Percentiles rank a stretch among this genome's conserved stretches.
Conservation (phyloP, 2,888 invertebrate species). For the Oxycera nigricornis region DNA sequence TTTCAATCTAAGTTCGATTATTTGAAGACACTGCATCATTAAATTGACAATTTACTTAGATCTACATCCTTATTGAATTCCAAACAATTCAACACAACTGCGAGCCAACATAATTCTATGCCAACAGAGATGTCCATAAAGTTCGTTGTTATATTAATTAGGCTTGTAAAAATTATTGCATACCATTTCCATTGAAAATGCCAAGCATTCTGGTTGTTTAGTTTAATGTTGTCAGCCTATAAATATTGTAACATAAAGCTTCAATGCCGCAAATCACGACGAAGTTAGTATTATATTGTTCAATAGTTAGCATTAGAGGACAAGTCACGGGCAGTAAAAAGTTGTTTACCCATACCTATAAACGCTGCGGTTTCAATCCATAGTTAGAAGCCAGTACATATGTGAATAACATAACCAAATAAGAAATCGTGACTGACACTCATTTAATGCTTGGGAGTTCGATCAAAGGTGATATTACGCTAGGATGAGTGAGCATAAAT, state of each 20-base stretch:
- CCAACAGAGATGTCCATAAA: slow-evolving; percentile 14
- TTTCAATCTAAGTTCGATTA: no score
- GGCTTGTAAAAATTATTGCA: slow-evolving; percentile 18
- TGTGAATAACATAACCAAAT: slow-evolving; percentile 32
- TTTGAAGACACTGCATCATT: no score
- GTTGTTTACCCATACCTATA: slow-evolving; percentile 19
- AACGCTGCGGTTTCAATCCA: neutral
- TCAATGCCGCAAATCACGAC: slow-evolving; percentile 36
- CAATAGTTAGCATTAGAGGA: slow-evolving; percentile 15
- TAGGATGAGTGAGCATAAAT: no score
- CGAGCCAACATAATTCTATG: neutral
- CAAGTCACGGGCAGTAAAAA: slow-evolving; percentile 20
- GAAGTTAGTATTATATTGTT: slow-evolving; percentile 3
- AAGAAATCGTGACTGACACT: slow-evolving; percentile 38
- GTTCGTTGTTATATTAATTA: slow-evolving; percentile 21
- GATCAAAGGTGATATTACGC: neutral
- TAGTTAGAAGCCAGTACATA: neutral
- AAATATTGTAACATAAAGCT: slow-evolving; percentile 26
- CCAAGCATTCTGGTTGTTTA: slow-evolving; percentile 15
- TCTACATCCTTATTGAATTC: no score
- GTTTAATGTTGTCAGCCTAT: slow-evolving; percentile 25
- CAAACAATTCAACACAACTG: no score
- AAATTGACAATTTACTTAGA: no score
- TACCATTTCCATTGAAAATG: slow-evolving; percentile 5
- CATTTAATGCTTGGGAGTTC: neutral